Percentiles rank a stretch among this genome's conserved stretches.
phyloP scores from a whole-genome alignment of 2,113 vertebrate genomes.

The Myiozetetes cayanensis region DNA sequence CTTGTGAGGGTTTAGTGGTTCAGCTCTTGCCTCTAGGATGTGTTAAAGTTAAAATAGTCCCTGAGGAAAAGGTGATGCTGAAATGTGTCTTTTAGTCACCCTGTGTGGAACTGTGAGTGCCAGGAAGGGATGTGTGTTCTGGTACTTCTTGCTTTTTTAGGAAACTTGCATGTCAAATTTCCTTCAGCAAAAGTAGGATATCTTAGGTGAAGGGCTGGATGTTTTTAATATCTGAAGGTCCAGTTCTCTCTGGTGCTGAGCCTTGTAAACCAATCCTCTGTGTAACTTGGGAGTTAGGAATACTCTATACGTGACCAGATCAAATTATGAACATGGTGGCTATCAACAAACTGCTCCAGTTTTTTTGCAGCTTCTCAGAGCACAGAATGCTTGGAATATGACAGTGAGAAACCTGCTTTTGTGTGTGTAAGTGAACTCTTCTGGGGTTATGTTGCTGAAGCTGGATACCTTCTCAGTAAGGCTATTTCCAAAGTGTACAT shows the following conservation, averaged over 20 bases:
- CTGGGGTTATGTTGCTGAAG: not conserved
- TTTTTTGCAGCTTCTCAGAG: not conserved
- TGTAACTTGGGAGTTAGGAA: not conserved
- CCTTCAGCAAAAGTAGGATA: not conserved
- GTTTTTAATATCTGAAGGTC: not conserved
- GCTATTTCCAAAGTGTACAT: conserved; percentile 24
- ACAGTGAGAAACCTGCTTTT: not conserved
- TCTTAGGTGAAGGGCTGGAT: not conserved
- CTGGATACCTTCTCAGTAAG: not conserved
- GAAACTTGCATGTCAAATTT: not conserved
- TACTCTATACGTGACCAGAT: accelerated
- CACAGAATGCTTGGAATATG: not conserved
- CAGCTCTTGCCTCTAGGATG: not conserved
- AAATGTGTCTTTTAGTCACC: not conserved
- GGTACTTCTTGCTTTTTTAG: not conserved
- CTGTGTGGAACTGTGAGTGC: not conserved
- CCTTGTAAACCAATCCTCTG: not conserved
- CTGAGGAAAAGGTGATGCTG: not conserved
- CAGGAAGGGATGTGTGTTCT: not conserved
- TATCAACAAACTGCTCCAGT: not conserved
- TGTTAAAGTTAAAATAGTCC: not conserved
- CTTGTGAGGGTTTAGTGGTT: not conserved
- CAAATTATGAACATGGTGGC: not conserved
- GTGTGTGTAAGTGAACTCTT: not conserved
- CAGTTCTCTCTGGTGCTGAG: not conserved